Percentiles rank a stretch among this genome's conserved stretches.
Conservation (phyloP, 2,797 vertebrate genomes). For the Eulemur mongoz region DNA sequence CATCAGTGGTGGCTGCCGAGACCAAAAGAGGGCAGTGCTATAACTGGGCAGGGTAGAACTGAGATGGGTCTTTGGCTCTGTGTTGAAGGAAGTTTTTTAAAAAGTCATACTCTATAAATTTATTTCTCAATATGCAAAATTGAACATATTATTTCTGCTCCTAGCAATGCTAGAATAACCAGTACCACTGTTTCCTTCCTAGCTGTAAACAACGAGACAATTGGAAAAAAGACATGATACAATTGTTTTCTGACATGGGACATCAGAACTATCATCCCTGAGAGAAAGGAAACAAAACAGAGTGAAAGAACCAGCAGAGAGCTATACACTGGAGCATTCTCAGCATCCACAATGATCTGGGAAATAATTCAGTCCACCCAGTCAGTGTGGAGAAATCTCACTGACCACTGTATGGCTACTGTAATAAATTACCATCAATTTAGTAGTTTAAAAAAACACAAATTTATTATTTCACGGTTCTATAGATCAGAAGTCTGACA, state of each 20-base stretch:
- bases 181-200: not conserved
- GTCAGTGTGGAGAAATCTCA: not conserved
- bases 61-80: not conserved
- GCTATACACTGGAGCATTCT: not conserved
- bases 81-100: not conserved
- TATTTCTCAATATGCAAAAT: slow-evolving; percentile 7
- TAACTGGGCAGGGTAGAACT: not conserved
- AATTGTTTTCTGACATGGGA: not conserved
- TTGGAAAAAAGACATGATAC: not conserved
- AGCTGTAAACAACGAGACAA: not conserved
- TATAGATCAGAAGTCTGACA: not conserved
- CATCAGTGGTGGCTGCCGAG: not conserved
- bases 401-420: not conserved
- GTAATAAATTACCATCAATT: not conserved
- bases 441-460: not conserved
- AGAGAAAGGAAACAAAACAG: not conserved
- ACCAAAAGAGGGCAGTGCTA: not conserved
- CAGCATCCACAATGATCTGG: not conserved
- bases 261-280: not conserved
- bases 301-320: not conserved
- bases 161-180: not conserved
- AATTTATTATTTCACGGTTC: not conserved
- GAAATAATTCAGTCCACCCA: not conserved
- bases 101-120: not conserved
- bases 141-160: not conserved